Base-by-base conservation (phyloP, 2,113 vertebrate species). In the Macrotus californicus region DNA sequence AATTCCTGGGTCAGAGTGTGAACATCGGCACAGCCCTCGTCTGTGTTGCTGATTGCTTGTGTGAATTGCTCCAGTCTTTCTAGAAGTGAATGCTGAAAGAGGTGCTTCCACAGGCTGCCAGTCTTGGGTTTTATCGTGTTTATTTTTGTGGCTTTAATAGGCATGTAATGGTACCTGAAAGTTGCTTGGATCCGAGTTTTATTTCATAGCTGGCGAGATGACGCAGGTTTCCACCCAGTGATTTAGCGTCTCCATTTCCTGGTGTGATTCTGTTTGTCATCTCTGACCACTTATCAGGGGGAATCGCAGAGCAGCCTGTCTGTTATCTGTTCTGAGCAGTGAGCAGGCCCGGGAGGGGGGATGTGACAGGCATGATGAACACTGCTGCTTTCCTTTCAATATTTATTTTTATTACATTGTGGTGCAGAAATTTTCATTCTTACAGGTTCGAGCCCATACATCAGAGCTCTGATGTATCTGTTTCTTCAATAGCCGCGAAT, bases 331-430 rank as follows among this genome's bases (percentile, higher is more conserved):
- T 48, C 46, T 0, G 56, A 96, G 93, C 56, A 66, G 85, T 36
- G 3, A 50, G 56, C 91, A 75, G 91, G 14, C 82, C 64, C 48
- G 59, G 76, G 39, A 54, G 80, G 48, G 77, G 83, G 91, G 24
- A 50, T 18, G 48, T 24, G 75, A 64, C 93, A 75, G 43, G 39
- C 2, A 3, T 46, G 91, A 95, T 0, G 22, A 59, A 96, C 83
- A 56, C 31, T 0, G 0, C 56, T 24, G 36, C 59, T 95, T 70
- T 89, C 69, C 77, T 90, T 96, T 80, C 41, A 64, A 87, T 96
- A 93, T 95, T 96, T 96, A 97, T 96, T 97, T 94, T 96, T 96
- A 95, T 97, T 94, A 95, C 79, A 39, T 43, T 24, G 43, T 24
- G 48, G 93, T 81, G 75, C 83, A 67, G 87, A 89, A 89, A 87